These are phyloP conservation scores for Colletes latitarsis DNA, from an alignment of 1,140 invertebrate genomes.

Conservation along the genomic window DNA sequence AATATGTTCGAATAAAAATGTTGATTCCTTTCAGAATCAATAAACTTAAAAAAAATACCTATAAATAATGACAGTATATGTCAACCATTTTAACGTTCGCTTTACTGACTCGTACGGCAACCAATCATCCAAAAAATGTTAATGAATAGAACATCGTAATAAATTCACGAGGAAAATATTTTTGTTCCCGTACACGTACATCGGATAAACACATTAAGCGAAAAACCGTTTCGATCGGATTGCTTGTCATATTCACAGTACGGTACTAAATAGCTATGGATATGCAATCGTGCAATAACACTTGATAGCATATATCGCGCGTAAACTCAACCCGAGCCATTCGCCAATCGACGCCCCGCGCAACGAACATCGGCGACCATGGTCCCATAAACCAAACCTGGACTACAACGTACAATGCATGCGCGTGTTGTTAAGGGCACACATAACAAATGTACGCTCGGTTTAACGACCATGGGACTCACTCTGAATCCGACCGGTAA, in stretches of 20 bases:
- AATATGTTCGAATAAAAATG: no score
- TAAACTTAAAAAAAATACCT: no score
- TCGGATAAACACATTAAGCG: no score
- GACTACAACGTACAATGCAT: conserved; percentile 20
- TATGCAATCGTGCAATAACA: neutral
- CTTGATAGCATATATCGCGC: conserved; percentile 10
- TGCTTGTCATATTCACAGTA: neutral
- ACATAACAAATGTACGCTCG: conserved; percentile 35
- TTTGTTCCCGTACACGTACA: no score
- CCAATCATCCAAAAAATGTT: no score
- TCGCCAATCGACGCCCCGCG: conserved; percentile 26
- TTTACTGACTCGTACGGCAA: no score
- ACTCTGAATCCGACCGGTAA: conserved; percentile 24
- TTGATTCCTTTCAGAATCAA: no score
- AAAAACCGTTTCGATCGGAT: neutral
- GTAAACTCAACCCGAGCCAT: conserved; percentile 23
- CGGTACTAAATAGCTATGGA: neutral
- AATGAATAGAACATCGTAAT: no score
- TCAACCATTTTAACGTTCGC: no score
- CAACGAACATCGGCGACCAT: conserved; percentile 20
- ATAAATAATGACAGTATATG: no score
- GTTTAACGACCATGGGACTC: conserved; percentile 42
- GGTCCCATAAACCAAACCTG: conserved; percentile 27
- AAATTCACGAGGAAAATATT: no score
- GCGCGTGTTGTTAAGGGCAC: conserved; percentile 34